Evolutionary conservation across 2,113 vertebrate genomes (phyloP), one percentile per base, ranked within the genome.

Genomic region (Xenopus tropicalis): DNA sequence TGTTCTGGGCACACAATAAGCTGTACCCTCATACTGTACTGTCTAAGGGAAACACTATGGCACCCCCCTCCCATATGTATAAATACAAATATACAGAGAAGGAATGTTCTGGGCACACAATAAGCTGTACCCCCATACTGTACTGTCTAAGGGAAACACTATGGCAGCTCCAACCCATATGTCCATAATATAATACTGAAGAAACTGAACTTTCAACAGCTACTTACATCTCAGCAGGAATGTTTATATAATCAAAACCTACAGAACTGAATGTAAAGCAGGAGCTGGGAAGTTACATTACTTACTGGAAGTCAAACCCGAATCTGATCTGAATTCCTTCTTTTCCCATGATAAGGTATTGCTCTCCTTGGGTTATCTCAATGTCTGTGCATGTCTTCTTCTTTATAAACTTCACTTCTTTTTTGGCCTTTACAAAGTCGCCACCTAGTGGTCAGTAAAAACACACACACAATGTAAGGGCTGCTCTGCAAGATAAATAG

Each of bases 331-430:
- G 85, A 21, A 86, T 85, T 66, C 92, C 89, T 81, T 93, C 90
- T 78, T 92, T 88, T 17, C 95, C 96, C 90, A 93, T 93, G 77
- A 98, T 83, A 81, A 98, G 72, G 79, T 97, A 98, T 52, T 93
- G 88, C 17, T 81, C 83, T 69, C 84, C 83, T 25, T 83, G 84
- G 58, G 80, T 83, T 54, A 98, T 10, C 0, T 86, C 81, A 17
- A 93, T 85, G 0, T 81, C 79, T 0, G 21, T 37, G 70, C 97
- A 98, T 10, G 86, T 91, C 12, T 80, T 85, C 86, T 94, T 98
- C 63, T 89, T 96, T 12, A 97, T 82, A 74, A 98, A 89, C 22
- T 88, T 88, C 25, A 97, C 79, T 74, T 93, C 85, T 0, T 85
- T 75, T 2, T 79, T 81, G 59, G 65, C 80, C 61, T 85, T 80